Evolutionary conservation across 1,140 invertebrate genomes (phyloP), one percentile per base, ranked within the genome.

Genomic region (Drosophila malerkotliana): DNA sequence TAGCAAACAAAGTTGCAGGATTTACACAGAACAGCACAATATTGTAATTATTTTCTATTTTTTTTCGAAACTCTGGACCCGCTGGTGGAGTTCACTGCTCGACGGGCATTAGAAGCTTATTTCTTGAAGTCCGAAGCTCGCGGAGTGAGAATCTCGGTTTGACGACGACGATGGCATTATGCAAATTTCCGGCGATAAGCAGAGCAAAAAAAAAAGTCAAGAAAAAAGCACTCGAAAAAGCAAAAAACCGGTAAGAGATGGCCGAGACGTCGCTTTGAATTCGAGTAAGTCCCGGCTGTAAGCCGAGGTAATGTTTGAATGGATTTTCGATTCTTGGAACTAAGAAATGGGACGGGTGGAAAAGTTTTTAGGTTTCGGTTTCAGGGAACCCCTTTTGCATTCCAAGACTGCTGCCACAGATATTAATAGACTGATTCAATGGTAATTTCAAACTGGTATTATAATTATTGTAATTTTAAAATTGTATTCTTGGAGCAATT

Each of bases 21-120:
- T 37, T 37, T 4, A 12, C 12, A n/a, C 26, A 37, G 1, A 10
- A 37, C 34, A 10, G 12, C 34, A n/a, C 34, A 37, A 12, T 12
- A 37, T 12, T 37, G 10, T 34, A 37, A 12, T 37, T 12, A 37
- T 37, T 37, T 37, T 37, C 34, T 12, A 10, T 12, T 10, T 12
- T 37, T 37, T 37, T 37, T 37, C 9, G 34, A 37, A 57, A 34
- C 32, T 51, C 24, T 63, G 34, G 60, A 52, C 64, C 63, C 63
- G 63, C 59, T 64, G 4, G 47, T n/a, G 54, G 39, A 56, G 56
- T 72, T 77, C 56, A 67, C 48, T 72, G 62, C 48, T 56, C 71
- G 48, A 56, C 66, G 66, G 59, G 58, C 67, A 79, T 68, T 84
- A 75, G 58, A 66, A 79, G 80, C 64, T 82, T 72, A 78, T 72